phyloP scores from a whole-genome alignment of 2,888 invertebrate genomes.

The Eledona agricola region DNA sequence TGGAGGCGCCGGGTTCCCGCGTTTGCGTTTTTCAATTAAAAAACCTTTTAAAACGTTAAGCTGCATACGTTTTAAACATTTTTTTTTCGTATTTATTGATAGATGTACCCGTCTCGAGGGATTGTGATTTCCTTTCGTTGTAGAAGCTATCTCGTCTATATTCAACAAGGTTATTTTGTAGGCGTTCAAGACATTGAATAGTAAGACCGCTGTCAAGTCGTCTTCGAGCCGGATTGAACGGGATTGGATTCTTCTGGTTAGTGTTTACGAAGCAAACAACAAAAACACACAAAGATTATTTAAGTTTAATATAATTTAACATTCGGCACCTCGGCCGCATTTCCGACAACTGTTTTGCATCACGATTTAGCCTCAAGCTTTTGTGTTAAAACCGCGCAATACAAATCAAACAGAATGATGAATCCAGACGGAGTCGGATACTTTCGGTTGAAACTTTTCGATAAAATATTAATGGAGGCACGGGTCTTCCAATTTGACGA shows the following conservation, averaged over 20 bases:
- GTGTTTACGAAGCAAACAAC: constrained; percentile 20
- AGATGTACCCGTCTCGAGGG: constrained; percentile 18
- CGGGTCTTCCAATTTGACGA: constrained; percentile 16
- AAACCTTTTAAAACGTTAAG: not conserved
- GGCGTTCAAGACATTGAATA: constrained; percentile 34
- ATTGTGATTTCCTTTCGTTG: constrained; percentile 25
- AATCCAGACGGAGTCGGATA: constrained; percentile 3
- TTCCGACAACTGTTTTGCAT: not conserved
- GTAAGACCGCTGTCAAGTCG: constrained; percentile 35
- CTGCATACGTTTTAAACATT: not conserved
- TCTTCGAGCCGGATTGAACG: constrained; percentile 27
- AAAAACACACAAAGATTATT: not conserved
- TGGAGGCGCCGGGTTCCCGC: constrained; percentile 5
- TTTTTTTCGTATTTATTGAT: constrained; percentile 5
- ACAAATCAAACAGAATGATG: constrained; percentile 12
- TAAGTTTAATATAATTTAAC: not conserved
- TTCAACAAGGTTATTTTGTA: constrained; percentile 31
- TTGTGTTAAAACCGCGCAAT: constrained; percentile 3
- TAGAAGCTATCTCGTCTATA: constrained; percentile 30
- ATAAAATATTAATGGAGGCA: constrained; percentile 18
- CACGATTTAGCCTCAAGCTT: constrained; percentile 1
- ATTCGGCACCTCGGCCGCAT: not conserved
- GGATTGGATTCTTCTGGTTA: constrained; percentile 26
- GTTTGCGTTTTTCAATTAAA: constrained; percentile 1
- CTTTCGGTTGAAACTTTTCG: not conserved